Evolutionary conservation across 2,797 vertebrate genomes (phyloP), one percentile per base, ranked within the genome.

Genomic region (Adelosebastes latens): DNA sequence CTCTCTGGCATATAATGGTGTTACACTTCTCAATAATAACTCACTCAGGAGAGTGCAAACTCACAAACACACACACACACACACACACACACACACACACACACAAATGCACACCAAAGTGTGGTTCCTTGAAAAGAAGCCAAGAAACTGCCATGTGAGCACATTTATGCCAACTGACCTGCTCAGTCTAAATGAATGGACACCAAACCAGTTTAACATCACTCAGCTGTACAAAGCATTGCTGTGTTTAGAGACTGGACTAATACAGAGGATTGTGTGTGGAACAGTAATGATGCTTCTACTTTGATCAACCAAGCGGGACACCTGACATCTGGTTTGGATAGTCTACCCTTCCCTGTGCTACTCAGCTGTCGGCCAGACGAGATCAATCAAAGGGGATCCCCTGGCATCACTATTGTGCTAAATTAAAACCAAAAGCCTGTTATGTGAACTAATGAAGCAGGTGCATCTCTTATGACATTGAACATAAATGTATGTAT

Each of bases 1-100:
- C 75, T 77, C 65, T 53, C 27, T 77, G 66, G 80, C 69, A 87
- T 53, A 87, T 46, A 86, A 87, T 84, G 73, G 13, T 64, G 42
- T 65, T 78, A 56, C 68, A 88, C 79, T 83, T 80, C 62, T 75
- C 0, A 49, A 20, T 29, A 36, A 7, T 81, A 78, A 80, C 74
- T 77, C 32, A 66, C 42, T 42, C 24, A 64, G 52, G 31, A 59
- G 9, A 27, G 55, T 32, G 64, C 53, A 65, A 6, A 13, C 16
- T 31, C 12, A 65, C 22, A 25, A 24, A 58, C n/a, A 64, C 22
- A 14, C 24, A 4, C 24, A 27, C 11, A 70, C 46, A 74, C 27
- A 82, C 36, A 74, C 46, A 81, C 11, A 71, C 24, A 58, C 69
- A 64, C 42, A 74, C 31, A 25, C 49, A 64, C 24, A 46, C 71